Base-by-base conservation (phyloP, 1,140 invertebrate species). In the Brachionus paranguensis region DNA sequence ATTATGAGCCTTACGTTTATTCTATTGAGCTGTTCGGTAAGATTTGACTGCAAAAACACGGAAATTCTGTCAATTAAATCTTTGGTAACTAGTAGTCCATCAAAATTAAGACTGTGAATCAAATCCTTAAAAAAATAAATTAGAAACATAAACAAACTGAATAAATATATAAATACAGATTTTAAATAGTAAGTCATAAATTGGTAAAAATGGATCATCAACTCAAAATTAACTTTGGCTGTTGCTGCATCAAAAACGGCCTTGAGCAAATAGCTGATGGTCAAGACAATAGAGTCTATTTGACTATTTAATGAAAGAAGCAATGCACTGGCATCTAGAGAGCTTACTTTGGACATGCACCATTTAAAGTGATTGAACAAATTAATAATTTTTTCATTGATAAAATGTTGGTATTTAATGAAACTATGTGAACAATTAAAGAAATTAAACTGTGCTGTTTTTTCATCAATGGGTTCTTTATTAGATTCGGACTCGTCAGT, bases 201-300 rank as follows among this genome's bases (percentile, higher is more conserved):
- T 20, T 76, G n/a, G 14, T 76, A 76, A 76, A 76, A 76, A 7
- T 76, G n/a, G 27, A 76, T 50, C 72, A 76, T 76, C 24, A 76
- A 33, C 12, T 50, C 45, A 50, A 76, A 76, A 50, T 53, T 76
- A 20, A 76, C 20, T 29, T 50, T 50, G 1, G 72, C 43, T 24
- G 72, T 76, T 14, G 43, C 20, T 27, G 45, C 20, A 50, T 50
- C 45, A 76, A 50, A 76, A 11, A 76, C 72, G 0, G 72, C 27
- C 47, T 29, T 76, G 12, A 76, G 47, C 3, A 76, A 50, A 50
- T n/a, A 50, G 20, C 20, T 50, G 10, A 76, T 47, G 47, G 20
- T 29, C 72, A 76, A 50, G 11, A 50, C 20, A 3, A 76, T 8
- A 12, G 8, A 37, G 20, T 76, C 43, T 12, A 76, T 53, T 76